Evolutionary conservation across 2,113 vertebrate species (phyloP), one percentile per base, ranked within the genome.

Genomic region (Chauna torquata): DNA sequence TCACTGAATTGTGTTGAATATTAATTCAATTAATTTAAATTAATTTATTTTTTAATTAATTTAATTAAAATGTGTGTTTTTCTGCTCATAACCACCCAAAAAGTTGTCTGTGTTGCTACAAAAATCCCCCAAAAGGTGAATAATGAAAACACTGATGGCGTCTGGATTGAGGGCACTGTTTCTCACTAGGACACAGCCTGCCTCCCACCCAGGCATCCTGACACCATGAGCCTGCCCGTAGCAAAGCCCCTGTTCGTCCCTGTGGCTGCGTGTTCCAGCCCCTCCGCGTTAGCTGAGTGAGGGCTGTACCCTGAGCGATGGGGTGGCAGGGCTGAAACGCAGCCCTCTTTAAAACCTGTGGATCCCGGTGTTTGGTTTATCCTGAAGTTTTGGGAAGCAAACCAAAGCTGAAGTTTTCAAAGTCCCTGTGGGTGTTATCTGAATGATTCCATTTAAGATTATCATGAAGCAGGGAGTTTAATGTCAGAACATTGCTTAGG

Each of bases 161-260:
- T 45, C 20, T 70, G 77, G 24, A 16, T 66, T 74, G 50, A 83
- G 34, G 80, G 6, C 16, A 16, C 40, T 61, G 11, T 86, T 65
- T 86, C 24, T 19, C 12, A 9, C 9, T 16, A 20, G 62, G 81
- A 44, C 16, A 34, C 30, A 15, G 18, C 27, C 16, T 1, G 5
- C 38, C 32, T 87, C 45, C 27, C 5, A 8, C n/a, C 20, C 13
- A 62, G 28, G 34, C 3, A 2, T 74, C 82, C 15, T 9, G 54
- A 16, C 24, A 36, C 47, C 3, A 0, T 3, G 1, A 24, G 27
- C 17, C 14, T 61, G 11, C 14, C 64, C 45, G 4, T 7, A 15
- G 57, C 25, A 76, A 44, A 68, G 34, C 32, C 44, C 12, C 38
- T 1, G 1, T 9, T 40, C 1, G 1, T 57, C 49, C 32, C 49